Percentiles rank a stretch among this genome's conserved stretches.
Conservation (phyloP, 2,113 vertebrate genomes). For the Peucedramus taeniatus region DNA sequence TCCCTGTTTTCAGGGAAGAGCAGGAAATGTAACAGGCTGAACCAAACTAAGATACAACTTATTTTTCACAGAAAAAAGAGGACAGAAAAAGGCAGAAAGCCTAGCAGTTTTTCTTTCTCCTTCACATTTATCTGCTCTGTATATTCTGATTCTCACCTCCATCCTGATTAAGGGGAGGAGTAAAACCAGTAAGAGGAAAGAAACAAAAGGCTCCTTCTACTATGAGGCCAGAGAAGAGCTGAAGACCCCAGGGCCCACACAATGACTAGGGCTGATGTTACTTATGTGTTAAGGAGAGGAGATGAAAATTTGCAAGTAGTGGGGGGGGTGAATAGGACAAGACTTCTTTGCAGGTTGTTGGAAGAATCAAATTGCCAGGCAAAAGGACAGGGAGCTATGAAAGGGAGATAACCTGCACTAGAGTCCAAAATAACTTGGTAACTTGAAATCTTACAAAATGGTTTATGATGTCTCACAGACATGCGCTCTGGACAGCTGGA, state of each 20-base stretch:
- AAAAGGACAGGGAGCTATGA: background rate
- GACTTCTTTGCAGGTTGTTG: background rate
- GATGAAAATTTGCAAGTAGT: background rate
- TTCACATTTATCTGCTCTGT: background rate
- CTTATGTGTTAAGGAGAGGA: background rate
- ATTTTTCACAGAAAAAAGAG: background rate
- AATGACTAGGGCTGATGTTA: background rate
- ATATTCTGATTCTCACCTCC: background rate
- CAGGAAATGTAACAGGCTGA: background rate
- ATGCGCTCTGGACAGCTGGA: background rate
- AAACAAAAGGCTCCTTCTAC: background rate
- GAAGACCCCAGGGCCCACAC: background rate
- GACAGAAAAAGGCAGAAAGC: background rate
- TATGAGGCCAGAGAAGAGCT: background rate
- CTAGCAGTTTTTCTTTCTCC: background rate
- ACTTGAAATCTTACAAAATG: background rate
- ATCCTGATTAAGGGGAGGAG: background rate
- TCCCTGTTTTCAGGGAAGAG: background rate
- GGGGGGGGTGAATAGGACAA: background rate
- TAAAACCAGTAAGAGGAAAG: background rate
- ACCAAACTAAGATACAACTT: background rate
- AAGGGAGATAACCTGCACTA: background rate
- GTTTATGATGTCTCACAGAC: background rate
- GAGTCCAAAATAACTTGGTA: background rate
- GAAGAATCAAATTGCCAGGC: background rate